Evolutionary conservation across 1,140 invertebrate species (phyloP), one percentile per base, ranked within the genome.

Genomic region (Pseudomyrmex gracilis): DNA sequence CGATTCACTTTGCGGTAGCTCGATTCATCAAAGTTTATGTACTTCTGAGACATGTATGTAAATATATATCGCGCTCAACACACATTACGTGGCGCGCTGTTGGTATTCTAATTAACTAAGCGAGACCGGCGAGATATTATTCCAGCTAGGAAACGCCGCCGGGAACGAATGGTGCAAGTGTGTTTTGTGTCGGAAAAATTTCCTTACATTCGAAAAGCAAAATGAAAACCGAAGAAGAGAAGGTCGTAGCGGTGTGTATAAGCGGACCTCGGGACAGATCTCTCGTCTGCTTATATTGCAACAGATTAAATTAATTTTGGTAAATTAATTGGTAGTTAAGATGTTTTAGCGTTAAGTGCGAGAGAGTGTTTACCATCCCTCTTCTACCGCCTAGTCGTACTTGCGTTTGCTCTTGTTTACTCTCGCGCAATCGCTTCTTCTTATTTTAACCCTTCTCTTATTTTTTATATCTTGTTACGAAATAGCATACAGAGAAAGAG

Each of bases 241-340:
- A 68, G 20, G 13, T 2, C 22, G 7, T 49, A 17, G 20, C 58
- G 17, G 15, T 57, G 74, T 34, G 73, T 61, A 10, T 53, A 43
- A 63, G 22, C 58, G 57, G 67, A 66, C 70, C 70, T 53, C 74
- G 89, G 83, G 58, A 91, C 82, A 74, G 77, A 86, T 34, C 34
- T 90, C 86, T 85, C 77, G 58, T 85, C 87, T 84, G 86, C 88
- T 92, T 90, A 92, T 90, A 91, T 91, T 89, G 88, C 84, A 67
- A 82, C 82, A 89, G 89, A 92, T 93, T 93, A 89, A 92, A 92
- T 93, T 92, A 92, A 92, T 92, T 92, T 78, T 68, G 74, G 66
- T 67, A 91, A 91, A 93, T 93, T 92, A 92, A 92, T 92, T 89
- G 91, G 85, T 89, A 91, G 89, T 92, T 93, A 91, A 92, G 87